These are phyloP conservation scores for Etheostoma nigrum DNA, from an alignment of 2,797 vertebrate genomes.

Conservation along the genomic window DNA sequence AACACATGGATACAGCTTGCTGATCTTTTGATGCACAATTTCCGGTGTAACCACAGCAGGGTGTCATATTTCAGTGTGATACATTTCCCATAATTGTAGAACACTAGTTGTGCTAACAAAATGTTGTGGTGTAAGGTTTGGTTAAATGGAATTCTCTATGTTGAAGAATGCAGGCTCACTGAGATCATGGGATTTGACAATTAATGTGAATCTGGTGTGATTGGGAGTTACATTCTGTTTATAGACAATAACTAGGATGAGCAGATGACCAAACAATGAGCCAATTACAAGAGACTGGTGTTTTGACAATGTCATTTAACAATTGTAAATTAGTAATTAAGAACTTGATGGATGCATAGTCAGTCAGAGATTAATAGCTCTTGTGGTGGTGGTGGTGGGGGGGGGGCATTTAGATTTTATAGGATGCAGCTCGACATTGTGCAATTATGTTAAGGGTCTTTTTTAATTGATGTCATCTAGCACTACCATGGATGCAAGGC, in stretches of 20 bases:
- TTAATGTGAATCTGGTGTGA: constrained; percentile 48
- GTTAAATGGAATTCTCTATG: constrained; percentile 8
- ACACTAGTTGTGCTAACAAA: not conserved
- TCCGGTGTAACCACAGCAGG: constrained; percentile 31
- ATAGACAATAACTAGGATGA: constrained; percentile 32
- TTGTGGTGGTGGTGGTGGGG: not conserved
- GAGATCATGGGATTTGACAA: constrained; percentile 40
- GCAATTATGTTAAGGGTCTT: constrained; percentile 45
- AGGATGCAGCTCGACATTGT: constrained; percentile 21
- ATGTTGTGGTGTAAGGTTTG: not conserved
- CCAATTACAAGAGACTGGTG: constrained; percentile 44
- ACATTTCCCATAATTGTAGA: constrained; percentile 17
- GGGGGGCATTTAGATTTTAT: constrained; percentile 8
- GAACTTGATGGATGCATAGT: constrained; percentile 49
- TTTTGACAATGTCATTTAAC: constrained; percentile 62
- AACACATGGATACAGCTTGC: constrained; percentile 48
- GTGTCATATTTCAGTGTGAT: constrained; percentile 34
- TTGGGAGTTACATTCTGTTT: constrained; percentile 34
- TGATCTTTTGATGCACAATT: constrained; percentile 65
- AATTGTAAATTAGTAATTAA: constrained; percentile 64
- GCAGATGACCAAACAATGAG: constrained; percentile 55
- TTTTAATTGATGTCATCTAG: constrained; percentile 52
- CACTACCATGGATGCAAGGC: not conserved
- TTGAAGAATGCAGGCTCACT: constrained; percentile 21
- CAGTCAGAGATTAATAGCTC: constrained; percentile 49